Evolutionary conservation across 2,888 invertebrate species (phyloP).

Genomic region (Latrodectus elegans): DNA sequence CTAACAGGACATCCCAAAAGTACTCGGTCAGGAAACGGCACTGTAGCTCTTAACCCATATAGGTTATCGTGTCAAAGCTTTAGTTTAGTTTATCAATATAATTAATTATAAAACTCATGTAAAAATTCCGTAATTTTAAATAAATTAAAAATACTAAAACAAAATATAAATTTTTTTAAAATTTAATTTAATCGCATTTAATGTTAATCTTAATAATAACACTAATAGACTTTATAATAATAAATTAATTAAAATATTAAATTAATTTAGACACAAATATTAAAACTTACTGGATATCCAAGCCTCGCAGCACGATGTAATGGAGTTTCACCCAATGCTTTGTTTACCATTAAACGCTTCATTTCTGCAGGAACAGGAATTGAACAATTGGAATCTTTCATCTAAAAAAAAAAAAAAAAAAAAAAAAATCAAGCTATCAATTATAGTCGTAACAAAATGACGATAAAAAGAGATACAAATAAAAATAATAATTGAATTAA

Average conservation of each 20-base stretch:
- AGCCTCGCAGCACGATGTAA: constrained; percentile 92
- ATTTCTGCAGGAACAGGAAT: constrained; percentile 83
- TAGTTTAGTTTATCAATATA: not conserved
- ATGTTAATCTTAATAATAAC: not conserved
- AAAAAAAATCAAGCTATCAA: not conserved
- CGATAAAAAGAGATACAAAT: not conserved
- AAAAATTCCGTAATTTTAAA: not conserved
- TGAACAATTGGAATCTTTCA: constrained; percentile 20
- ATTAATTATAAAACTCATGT: not conserved
- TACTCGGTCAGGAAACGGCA: too few relatives aligned
- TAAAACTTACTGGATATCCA: constrained; percentile 85
- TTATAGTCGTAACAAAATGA: not conserved
- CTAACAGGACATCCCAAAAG: too few relatives aligned
- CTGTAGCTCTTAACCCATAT: too few relatives aligned
- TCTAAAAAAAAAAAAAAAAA: constrained; percentile 34
- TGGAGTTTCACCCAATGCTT: constrained; percentile 94
- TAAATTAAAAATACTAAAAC: not conserved
- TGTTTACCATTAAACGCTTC: constrained; percentile 93
- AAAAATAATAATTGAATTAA: not conserved
- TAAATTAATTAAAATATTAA: not conserved
- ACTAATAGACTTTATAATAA: not conserved
- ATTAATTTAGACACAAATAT: not conserved
- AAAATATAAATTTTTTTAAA: not conserved
- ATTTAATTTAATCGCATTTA: not conserved
- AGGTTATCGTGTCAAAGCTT: too few relatives aligned